Base-by-base conservation (phyloP, 92 coral and sea anemone species). In the Heliopora coerulea region DNA sequence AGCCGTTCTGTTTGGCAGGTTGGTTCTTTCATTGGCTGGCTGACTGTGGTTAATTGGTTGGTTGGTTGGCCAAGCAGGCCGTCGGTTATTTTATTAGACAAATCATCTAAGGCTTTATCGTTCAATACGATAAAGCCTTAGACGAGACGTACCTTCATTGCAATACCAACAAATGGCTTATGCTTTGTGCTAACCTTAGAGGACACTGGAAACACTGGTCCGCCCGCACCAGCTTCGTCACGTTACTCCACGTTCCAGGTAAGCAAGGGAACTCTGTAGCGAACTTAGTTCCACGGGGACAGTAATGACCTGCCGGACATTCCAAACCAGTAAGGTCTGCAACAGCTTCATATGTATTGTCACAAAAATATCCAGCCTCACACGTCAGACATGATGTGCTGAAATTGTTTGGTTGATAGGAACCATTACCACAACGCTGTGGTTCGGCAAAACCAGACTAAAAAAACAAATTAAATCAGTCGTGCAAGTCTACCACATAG, bases 231-330 rank as follows among this genome's bases (percentile, higher is more conserved):
- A 90, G 86, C 76, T 33, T 72, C 1, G 93, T 90, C 61, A 75
- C 81, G 80, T 93, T 90, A 74, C 95, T 93, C 98, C 98, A 93
- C 0, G 96, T 93, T 68, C 96, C 98, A 41, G 88, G 48, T 1
- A 83, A 88, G 30, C 97, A 91, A 78, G 89, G 89, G 74, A 72
- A 74, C 78, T 91, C 88, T 0, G 96, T 91, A 14, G 96, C 75
- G 79, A 88, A 89, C 58, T 84, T 83, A 15, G 96, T 87, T 54
- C 91, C 88, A 32, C 62, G 42, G 2, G 87, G 89, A 54, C 96
- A 89, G 50, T 82, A 90, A 60, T 91, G 96, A 6, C 98, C 98
- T 23, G 61, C 49, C 3, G 95, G 97, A 23, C 97, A 92, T 18
- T 79, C 85, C 24, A 67, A 83, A 9, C 88, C 92, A 12, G 85